These are phyloP conservation scores for Tragelaphus imberbis DNA, from an alignment of 2,113 vertebrate genomes.

Conservation along the genomic window DNA sequence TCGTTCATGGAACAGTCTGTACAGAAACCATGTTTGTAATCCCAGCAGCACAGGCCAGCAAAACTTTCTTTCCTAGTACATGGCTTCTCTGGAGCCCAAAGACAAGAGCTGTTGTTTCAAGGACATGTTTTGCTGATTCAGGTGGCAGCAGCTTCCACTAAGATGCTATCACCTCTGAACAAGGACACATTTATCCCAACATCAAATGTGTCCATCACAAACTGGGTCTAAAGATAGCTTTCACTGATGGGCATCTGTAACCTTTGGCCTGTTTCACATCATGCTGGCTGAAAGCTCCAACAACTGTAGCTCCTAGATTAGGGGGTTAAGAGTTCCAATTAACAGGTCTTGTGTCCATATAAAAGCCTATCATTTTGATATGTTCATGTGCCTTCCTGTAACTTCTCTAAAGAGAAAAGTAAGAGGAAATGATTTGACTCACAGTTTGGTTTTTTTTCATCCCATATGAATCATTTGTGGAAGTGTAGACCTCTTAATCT, in stretches of 20 bases:
- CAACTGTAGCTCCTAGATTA: background rate
- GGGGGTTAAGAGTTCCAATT: background rate
- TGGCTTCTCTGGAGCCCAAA: background rate
- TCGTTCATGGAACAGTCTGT: background rate
- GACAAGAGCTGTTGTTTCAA: constrained; percentile 25
- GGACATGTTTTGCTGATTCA: constrained; percentile 43
- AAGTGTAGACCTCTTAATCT: background rate
- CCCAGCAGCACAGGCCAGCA: background rate
- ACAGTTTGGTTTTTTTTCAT: background rate
- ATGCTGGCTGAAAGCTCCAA: background rate
- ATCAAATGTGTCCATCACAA: background rate
- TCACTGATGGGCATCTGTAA: background rate
- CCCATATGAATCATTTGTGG: background rate
- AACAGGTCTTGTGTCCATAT: background rate
- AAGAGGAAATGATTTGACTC: background rate
- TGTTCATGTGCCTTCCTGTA: background rate
- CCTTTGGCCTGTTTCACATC: background rate
- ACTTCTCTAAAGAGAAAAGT: background rate
- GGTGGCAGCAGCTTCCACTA: background rate
- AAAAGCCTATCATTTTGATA: constrained; percentile 34
- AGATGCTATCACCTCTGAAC: background rate
- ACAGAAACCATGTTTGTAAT: background rate
- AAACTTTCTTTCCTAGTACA: background rate
- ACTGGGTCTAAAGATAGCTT: background rate
- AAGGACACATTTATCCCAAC: background rate